phyloP scores from a whole-genome alignment of 1,140 invertebrate species.

The Drosophila bocqueti region DNA sequence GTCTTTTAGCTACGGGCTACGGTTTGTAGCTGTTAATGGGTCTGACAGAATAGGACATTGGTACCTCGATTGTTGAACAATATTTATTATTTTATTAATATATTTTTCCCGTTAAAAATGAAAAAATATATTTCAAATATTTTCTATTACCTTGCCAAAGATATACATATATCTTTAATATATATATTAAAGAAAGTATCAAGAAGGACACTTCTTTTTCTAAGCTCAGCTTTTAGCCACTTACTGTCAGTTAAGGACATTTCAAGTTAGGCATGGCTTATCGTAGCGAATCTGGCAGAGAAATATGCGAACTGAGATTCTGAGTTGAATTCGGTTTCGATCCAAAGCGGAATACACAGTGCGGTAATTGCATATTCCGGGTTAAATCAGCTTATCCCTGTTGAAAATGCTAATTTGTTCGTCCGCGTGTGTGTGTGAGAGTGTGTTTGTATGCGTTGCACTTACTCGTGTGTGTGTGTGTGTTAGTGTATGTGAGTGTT shows the following conservation, averaged over 20 bases:
- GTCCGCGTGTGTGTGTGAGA: not conserved
- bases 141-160: not conserved
- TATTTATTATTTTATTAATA: not conserved
- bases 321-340: conserved; percentile 15
- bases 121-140: not conserved
- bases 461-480: conserved; percentile 8
- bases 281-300: not conserved
- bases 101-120: too few relatives aligned
- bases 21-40: not conserved
- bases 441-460: conserved; percentile 14
- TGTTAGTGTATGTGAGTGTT: conserved; percentile 26
- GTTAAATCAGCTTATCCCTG: conserved; percentile 63
- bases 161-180: too few relatives aligned
- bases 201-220: too few relatives aligned
- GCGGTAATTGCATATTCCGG: conserved; percentile 60
- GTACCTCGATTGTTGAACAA: not conserved
- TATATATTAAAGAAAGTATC: not conserved
- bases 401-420: conserved; percentile 59
- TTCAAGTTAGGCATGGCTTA: not conserved
- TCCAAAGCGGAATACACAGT: conserved; percentile 17
- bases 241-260: not conserved
- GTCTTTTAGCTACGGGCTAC: too few relatives aligned
- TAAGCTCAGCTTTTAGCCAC: not conserved
- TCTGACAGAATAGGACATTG: too few relatives aligned
- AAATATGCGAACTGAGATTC: conserved; percentile 7